phyloP scores from a whole-genome alignment of 1,140 invertebrate species.

The Lordiphosa stackelbergi region DNA sequence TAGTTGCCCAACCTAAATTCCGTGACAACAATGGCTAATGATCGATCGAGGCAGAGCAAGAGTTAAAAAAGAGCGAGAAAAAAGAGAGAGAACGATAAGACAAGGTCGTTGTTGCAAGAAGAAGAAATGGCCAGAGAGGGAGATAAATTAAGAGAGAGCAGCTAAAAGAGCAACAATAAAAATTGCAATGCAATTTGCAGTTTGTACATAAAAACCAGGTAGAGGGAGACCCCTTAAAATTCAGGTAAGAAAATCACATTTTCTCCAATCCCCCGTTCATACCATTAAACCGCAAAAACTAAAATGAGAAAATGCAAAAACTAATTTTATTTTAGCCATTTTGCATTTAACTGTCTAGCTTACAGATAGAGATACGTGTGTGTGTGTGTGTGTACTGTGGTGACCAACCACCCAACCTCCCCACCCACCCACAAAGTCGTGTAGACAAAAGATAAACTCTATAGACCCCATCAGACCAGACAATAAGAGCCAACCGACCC shows the following conservation, averaged over 20 bases:
- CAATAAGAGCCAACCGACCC: conserved; percentile 1
- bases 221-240: neutral
- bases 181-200: conserved; percentile 6
- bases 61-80: conserved; percentile 6
- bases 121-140: conserved; percentile 21
- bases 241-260: neutral
- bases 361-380: neutral
- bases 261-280: too few relatives aligned
- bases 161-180: neutral
- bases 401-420: conserved; percentile 15
- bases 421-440: conserved; percentile 4
- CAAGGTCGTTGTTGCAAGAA: conserved; percentile 56
- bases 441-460: conserved; percentile 40
- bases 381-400: neutral
- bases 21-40: conserved; percentile 67
- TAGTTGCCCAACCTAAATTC: conserved; percentile 61
- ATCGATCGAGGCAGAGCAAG: conserved; percentile 45
- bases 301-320: conserved; percentile 8
- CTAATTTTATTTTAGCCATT: conserved; percentile 10
- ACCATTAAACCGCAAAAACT: conserved; percentile 1
- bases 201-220: conserved; percentile 6
- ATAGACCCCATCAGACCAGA: conserved; percentile 7
- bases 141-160: conserved; percentile 20
- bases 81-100: conserved; percentile 22
- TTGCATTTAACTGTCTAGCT: neutral